phyloP scores from a whole-genome alignment of 2,113 vertebrate genomes.

The Narcine bancroftii region DNA sequence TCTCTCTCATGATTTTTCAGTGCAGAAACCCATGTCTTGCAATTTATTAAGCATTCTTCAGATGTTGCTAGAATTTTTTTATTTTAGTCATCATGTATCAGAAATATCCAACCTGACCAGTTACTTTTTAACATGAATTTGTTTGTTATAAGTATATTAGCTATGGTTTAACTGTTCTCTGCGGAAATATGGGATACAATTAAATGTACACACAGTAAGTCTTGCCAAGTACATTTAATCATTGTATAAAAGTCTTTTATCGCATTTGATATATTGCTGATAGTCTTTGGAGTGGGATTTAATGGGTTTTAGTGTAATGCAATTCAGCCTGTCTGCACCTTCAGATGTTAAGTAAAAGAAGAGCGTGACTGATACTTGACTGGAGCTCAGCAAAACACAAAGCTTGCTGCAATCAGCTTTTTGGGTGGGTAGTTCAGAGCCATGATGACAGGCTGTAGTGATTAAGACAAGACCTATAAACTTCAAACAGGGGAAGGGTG shows the following conservation, averaged over 20 bases:
- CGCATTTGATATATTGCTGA: conserved; percentile 33
- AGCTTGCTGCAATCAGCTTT: conserved; percentile 11
- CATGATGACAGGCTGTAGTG: conserved; percentile 35
- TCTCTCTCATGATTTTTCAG: too few relatives aligned
- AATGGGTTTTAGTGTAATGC: conserved; percentile 35
- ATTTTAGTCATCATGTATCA: not conserved
- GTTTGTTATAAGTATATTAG: conserved; percentile 4
- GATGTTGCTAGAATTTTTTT: not conserved
- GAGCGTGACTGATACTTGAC: conserved; percentile 33
- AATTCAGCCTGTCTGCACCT: conserved; percentile 36
- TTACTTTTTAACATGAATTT: not conserved
- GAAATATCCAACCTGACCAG: not conserved
- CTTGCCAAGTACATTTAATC: conserved; percentile 12
- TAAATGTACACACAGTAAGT: conserved; percentile 5
- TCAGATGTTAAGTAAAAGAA: conserved; percentile 34
- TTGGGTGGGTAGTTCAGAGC: not conserved
- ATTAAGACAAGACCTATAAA: conserved; percentile 36
- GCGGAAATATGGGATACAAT: not conserved
- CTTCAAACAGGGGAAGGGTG: conserved; percentile 34
- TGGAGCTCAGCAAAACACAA: conserved; percentile 27
- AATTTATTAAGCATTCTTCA: not conserved
- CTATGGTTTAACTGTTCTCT: not conserved
- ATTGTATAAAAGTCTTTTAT: not conserved
- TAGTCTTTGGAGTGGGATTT: conserved; percentile 35
- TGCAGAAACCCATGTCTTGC: not conserved